Conservation (phyloP, 2,797 vertebrate genomes). For the Cirrhinus molitorella region DNA sequence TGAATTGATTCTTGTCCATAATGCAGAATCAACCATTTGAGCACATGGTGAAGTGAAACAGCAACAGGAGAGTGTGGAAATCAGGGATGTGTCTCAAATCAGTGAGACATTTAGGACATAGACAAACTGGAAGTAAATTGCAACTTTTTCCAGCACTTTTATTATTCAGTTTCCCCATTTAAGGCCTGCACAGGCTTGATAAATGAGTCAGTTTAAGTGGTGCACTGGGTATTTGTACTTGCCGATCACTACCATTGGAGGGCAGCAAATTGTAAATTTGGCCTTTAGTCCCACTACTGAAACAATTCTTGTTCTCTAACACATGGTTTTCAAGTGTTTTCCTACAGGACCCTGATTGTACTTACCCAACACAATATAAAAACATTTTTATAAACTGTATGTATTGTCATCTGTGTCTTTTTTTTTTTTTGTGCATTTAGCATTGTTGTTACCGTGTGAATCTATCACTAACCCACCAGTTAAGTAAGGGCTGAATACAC, state of each 20-base stretch:
- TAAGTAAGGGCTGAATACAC: neutral
- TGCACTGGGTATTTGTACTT: neutral
- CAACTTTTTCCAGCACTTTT: neutral
- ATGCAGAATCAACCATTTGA: neutral
- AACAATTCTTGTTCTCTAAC: neutral
- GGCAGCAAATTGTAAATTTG: constrained; percentile 16
- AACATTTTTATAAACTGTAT: neutral
- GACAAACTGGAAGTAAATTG: neutral
- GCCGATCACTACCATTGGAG: neutral
- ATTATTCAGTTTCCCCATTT: neutral
- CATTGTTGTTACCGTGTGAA: neutral
- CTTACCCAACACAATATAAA: neutral
- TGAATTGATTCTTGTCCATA: neutral
- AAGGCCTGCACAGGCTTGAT: neutral
- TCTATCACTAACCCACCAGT: neutral
- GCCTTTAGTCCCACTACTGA: neutral
- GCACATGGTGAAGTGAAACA: neutral
- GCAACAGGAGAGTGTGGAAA: neutral
- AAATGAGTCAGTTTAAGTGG: neutral
- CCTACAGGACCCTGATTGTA: neutral
- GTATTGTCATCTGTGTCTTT: neutral
- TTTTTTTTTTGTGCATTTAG: neutral
- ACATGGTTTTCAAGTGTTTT: neutral
- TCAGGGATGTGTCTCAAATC: neutral
- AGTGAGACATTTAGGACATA: neutral